A percentile compares a stretch with the other conserved stretches of the same genome.
Conservation (phyloP, 2,888 invertebrate genomes). For the Ophion slaviceki region DNA sequence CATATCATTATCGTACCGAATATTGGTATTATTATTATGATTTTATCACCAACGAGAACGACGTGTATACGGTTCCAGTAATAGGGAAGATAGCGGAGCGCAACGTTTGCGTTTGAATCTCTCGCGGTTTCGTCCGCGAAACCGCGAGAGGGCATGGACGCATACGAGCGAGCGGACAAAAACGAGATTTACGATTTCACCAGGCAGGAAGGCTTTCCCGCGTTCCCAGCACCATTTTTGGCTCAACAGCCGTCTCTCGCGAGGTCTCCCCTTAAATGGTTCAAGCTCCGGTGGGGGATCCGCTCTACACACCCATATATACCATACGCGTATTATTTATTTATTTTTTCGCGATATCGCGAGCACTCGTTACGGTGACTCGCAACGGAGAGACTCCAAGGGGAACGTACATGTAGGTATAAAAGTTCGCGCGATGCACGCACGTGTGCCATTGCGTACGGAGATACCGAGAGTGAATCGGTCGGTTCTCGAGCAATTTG, state of each 20-base stretch:
- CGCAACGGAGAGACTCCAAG: slow-evolving; percentile 1
- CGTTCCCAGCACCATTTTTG: slow-evolving; percentile 68
- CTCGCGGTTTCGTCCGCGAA: slow-evolving; percentile 18
- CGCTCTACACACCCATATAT: not conserved
- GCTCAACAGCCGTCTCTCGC: slow-evolving; percentile 52
- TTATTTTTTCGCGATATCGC: slow-evolving; percentile 51
- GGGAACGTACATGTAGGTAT: not conserved
- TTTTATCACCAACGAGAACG: not conserved
- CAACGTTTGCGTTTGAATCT: slow-evolving; percentile 29
- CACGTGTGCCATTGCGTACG: slow-evolving; percentile 57
- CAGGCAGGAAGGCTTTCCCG: slow-evolving; percentile 71
- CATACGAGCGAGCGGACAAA: slow-evolving; percentile 25
- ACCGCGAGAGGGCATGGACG: slow-evolving; percentile 20
- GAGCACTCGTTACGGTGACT: slow-evolving; percentile 57
- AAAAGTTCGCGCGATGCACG: slow-evolving; percentile 16
- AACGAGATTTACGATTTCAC: slow-evolving; percentile 76
- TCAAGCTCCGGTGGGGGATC: slow-evolving; percentile 30
- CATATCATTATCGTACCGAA: not conserved
- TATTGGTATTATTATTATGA: slow-evolving; percentile 42
- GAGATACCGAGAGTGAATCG: slow-evolving; percentile 49
- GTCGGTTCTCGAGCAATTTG: slow-evolving; percentile 61
- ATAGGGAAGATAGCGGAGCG: slow-evolving; percentile 48
- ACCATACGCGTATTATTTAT: slow-evolving; percentile 1
- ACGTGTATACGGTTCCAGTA: slow-evolving; percentile 9
- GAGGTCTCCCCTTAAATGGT: slow-evolving; percentile 67